These are phyloP conservation scores for Yoshiicerus persimilis DNA, from an alignment of 1,140 invertebrate genomes.

Conservation along the genomic window DNA sequence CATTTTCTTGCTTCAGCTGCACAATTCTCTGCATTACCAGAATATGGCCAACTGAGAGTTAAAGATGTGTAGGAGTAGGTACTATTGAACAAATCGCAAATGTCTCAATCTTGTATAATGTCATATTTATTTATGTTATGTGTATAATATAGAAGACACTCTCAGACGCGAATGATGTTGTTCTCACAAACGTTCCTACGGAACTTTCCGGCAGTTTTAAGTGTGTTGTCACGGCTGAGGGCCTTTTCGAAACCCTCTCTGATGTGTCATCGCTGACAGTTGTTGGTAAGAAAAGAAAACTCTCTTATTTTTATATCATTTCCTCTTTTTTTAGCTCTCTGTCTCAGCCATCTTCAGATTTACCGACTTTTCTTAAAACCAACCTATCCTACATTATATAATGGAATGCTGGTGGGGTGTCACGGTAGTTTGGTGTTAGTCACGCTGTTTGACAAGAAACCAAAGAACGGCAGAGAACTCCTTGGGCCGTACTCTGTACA, in stretches of 20 bases:
- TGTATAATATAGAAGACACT: slow-evolving; percentile 15
- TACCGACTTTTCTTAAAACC: background rate
- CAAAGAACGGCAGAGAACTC: no score
- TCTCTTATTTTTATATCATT: background rate
- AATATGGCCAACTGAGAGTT: background rate
- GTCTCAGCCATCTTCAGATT: background rate
- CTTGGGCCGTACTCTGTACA: no score
- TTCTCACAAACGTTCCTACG: slow-evolving; percentile 39
- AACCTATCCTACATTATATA: no score
- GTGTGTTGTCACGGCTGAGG: slow-evolving; percentile 45
- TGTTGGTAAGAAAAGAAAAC: slow-evolving; percentile 36
- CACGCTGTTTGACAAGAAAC: no score
- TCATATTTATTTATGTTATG: slow-evolving; percentile 28
- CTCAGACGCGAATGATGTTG: slow-evolving; percentile 48
- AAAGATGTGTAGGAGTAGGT: background rate
- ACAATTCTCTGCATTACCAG: background rate
- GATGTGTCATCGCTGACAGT: slow-evolving; percentile 32
- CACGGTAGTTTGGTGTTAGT: no score
- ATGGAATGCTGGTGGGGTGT: no score
- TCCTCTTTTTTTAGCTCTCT: background rate
- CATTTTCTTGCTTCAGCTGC: background rate
- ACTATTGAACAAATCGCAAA: background rate
- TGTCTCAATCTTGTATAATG: background rate
- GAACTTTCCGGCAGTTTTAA: slow-evolving; percentile 41
- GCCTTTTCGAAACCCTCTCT: slow-evolving; percentile 44